These are phyloP conservation scores for Thalassoma bifasciatum DNA, from an alignment of 2,113 vertebrate species.

Conservation along the genomic window DNA sequence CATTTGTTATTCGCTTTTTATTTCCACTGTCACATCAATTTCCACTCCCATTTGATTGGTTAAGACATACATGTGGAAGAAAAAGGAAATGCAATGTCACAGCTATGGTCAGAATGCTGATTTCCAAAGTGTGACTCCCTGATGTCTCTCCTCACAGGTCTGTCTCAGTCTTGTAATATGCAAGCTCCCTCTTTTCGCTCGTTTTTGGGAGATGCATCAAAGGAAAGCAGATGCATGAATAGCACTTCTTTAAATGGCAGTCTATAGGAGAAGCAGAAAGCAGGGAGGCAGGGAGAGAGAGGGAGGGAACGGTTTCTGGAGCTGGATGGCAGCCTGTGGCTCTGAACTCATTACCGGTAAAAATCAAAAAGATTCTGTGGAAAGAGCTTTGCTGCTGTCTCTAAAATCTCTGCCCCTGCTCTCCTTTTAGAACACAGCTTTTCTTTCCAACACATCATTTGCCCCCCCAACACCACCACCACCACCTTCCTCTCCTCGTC, in stretches of 20 bases:
- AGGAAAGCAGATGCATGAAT: constrained; percentile 55
- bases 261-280: constrained; percentile 42
- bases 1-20: too few species aligned
- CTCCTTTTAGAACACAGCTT: constrained; percentile 38
- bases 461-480: background rate
- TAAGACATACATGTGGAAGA: too few species aligned
- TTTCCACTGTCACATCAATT: too few species aligned
- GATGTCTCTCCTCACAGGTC: background rate
- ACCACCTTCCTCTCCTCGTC: constrained; percentile 4
- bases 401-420: constrained; percentile 29
- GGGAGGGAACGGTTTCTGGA: constrained; percentile 19
- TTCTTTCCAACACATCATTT: constrained; percentile 39
- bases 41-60: too few species aligned
- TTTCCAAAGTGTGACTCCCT: too few species aligned
- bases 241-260: constrained; percentile 43
- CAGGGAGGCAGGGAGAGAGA: too few species aligned
- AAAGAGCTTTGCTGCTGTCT: constrained; percentile 3
- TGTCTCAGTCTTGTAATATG: background rate
- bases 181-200: constrained; percentile 39
- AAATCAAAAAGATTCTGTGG: constrained; percentile 57
- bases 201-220: constrained; percentile 32
- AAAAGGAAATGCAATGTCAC: too few species aligned
- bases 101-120: too few species aligned
- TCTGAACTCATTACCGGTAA: constrained; percentile 58
- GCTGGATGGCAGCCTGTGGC: constrained; percentile 43